phyloP scores from a whole-genome alignment of 2,888 invertebrate genomes.

The Athalia circularis region DNA sequence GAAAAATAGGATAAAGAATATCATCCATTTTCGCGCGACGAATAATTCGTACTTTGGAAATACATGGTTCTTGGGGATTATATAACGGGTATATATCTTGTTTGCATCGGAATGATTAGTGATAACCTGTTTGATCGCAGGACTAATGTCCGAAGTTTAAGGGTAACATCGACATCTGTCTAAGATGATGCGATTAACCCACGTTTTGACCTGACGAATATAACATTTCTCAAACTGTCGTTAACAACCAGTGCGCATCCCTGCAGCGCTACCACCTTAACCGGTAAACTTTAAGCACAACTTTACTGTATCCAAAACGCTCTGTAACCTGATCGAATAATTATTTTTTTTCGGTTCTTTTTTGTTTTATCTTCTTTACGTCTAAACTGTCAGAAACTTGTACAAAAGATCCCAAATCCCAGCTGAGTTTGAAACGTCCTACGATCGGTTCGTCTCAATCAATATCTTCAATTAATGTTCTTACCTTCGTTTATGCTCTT shows the following conservation, averaged over 20 bases:
- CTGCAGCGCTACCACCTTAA: too few species aligned
- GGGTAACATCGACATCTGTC: constrained; percentile 33
- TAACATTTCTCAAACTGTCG: constrained; percentile 44
- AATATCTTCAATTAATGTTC: constrained; percentile 40
- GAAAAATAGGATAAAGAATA: too few species aligned
- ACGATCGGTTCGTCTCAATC: neutral
- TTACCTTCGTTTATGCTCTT: constrained; percentile 68
- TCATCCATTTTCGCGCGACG: too few species aligned
- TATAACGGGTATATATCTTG: too few species aligned
- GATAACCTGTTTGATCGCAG: constrained; percentile 11
- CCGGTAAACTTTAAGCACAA: too few species aligned
- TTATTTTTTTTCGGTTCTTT: neutral
- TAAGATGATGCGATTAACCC: constrained; percentile 44
- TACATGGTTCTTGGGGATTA: too few species aligned
- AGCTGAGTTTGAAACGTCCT: too few species aligned
- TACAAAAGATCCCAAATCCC: too few species aligned
- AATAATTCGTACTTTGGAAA: too few species aligned
- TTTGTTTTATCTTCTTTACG: neutral
- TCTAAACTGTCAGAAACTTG: too few species aligned
- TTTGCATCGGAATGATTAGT: neutral
- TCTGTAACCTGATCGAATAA: too few species aligned
- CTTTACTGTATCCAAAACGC: too few species aligned
- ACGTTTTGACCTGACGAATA: constrained; percentile 16
- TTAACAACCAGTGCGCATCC: constrained; percentile 11
- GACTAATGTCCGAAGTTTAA: constrained; percentile 30